phyloP scores from a whole-genome alignment of 2,888 invertebrate genomes.

The Philereme vetulata region DNA sequence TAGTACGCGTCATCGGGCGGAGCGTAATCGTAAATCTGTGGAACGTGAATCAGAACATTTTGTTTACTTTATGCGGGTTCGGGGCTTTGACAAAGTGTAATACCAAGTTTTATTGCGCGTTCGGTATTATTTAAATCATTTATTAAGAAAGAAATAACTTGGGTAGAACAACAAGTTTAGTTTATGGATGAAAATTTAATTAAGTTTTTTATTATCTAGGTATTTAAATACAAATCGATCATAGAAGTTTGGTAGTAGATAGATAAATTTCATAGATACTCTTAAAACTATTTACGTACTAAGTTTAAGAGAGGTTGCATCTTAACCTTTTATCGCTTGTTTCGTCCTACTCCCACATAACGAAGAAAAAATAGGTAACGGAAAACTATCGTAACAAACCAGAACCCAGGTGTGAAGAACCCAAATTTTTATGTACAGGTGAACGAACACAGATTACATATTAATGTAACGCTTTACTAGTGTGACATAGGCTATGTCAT shows the following conservation, averaged over 20 bases:
- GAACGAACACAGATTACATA: too few species aligned
- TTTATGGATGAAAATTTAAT: too few species aligned
- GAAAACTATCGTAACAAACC: slow-evolving; percentile 37
- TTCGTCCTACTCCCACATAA: slow-evolving; percentile 38
- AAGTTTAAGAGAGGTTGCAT: slow-evolving; percentile 35
- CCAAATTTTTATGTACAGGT: slow-evolving; percentile 16
- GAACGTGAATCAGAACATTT: slow-evolving; percentile 35
- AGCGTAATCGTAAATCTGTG: slow-evolving; percentile 39
- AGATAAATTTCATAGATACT: slow-evolving; percentile 31
- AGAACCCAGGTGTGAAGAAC: slow-evolving; percentile 2
- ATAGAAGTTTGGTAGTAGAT: too few species aligned
- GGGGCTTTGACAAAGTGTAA: slow-evolving; percentile 4
- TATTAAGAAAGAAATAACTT: too few species aligned
- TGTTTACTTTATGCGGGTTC: slow-evolving; percentile 29
- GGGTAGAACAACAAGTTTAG: too few species aligned
- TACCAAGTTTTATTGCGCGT: not conserved
- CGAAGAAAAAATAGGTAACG: slow-evolving; percentile 40
- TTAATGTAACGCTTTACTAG: too few species aligned
- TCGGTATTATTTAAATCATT: too few species aligned
- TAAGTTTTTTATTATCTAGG: too few species aligned
- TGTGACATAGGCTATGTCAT: too few species aligned
- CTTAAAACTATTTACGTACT: slow-evolving; percentile 26
- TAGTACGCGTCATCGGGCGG: slow-evolving; percentile 6
- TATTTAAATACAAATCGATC: too few species aligned
- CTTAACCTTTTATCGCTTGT: slow-evolving; percentile 44